These are phyloP conservation scores for Tetragnatha montana DNA, from an alignment of 2,888 invertebrate genomes.

Conservation along the genomic window DNA sequence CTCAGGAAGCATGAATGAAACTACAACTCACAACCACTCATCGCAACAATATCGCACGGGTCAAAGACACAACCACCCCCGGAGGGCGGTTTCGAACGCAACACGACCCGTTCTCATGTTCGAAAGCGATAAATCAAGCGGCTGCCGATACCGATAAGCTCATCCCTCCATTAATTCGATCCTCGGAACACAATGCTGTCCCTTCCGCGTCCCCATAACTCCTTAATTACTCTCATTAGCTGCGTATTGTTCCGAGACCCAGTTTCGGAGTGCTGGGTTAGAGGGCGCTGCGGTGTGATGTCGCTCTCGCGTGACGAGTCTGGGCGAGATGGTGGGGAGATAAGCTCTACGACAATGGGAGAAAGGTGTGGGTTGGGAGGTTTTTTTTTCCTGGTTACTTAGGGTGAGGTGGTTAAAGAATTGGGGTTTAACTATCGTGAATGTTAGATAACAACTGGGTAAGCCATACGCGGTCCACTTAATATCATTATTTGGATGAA, in stretches of 20 bases:
- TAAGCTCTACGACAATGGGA: conserved; percentile 35
- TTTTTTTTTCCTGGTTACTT: neutral
- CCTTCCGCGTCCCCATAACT: conserved; percentile 30
- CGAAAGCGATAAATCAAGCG: neutral
- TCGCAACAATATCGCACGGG: neutral
- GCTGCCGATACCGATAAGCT: neutral
- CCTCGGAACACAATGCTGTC: neutral
- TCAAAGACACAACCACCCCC: neutral
- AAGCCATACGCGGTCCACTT: too few species aligned
- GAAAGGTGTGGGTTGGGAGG: conserved; percentile 20
- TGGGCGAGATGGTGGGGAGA: conserved; percentile 22
- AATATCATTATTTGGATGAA: too few species aligned
- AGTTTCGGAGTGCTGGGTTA: conserved; percentile 26
- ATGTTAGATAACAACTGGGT: neutral
- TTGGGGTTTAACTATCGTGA: neutral
- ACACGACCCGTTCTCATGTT: neutral
- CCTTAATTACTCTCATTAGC: conserved; percentile 29
- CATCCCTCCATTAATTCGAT: neutral
- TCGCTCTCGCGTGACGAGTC: conserved; percentile 39
- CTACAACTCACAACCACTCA: too few species aligned
- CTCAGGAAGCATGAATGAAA: too few species aligned
- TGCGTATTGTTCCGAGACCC: conserved; percentile 26
- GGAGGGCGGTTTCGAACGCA: neutral
- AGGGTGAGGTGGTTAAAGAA: neutral
- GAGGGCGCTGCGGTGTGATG: conserved; percentile 35